These are phyloP conservation scores for Odontomachus brunneus DNA, from an alignment of 1,140 invertebrate genomes.

Conservation along the genomic window DNA sequence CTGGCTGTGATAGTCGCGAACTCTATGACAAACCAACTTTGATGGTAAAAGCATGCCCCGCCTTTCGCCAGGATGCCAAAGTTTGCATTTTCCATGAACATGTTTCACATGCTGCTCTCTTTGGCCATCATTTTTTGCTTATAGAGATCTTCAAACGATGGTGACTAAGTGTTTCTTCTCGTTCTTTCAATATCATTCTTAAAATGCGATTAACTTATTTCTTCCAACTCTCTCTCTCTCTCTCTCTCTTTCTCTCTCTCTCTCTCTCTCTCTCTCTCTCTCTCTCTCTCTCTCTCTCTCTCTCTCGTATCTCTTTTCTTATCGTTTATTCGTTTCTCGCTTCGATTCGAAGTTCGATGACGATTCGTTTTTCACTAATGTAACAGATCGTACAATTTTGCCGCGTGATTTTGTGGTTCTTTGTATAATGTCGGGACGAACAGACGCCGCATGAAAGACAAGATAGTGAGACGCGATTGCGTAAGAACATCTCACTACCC, in stretches of 20 bases:
- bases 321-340: constrained; percentile 1
- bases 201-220: background rate
- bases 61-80: constrained; percentile 13
- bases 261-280: background rate
- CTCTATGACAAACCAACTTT: constrained; percentile 93
- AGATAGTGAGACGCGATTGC: constrained; percentile 93
- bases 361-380: background rate
- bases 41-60: constrained; percentile 87
- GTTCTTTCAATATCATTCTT: constrained; percentile 18
- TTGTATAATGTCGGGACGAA: constrained; percentile 47
- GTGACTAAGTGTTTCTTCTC: constrained; percentile 19
- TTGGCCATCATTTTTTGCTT: constrained; percentile 8
- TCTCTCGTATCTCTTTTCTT: constrained; percentile 1
- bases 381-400: constrained; percentile 11
- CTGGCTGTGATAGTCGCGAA: constrained; percentile 91
- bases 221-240: background rate
- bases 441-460: constrained; percentile 93
- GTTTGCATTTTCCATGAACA: background rate
- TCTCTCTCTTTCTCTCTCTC: background rate
- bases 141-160: constrained; percentile 29
- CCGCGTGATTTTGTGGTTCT: background rate
- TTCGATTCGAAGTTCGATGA: constrained; percentile 3
- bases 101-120: background rate
- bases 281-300: background rate
- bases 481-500: constrained; percentile 95